Evolutionary conservation across 2,888 invertebrate species (phyloP).

Genomic region (Xestia ashworthii): DNA sequence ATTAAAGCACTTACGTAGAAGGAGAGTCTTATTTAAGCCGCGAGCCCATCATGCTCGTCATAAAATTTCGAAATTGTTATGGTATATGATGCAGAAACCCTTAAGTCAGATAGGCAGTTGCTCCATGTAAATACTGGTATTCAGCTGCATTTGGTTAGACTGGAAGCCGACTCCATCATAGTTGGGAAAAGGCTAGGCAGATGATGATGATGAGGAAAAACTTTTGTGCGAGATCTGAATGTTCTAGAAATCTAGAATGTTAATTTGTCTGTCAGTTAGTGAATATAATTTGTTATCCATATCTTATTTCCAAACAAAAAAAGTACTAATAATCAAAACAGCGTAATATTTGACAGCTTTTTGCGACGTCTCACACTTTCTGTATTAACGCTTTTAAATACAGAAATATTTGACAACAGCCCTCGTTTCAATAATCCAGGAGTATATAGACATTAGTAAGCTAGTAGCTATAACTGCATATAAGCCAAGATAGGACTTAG

Average conservation of each 20-base stretch:
- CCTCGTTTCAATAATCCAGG: background rate
- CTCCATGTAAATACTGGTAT: too few relatives aligned
- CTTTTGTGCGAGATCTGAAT: background rate
- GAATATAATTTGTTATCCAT: background rate
- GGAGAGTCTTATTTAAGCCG: background rate
- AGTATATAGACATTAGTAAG: background rate
- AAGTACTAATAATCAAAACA: too few relatives aligned
- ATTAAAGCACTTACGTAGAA: conserved; percentile 1
- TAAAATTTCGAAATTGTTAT: background rate
- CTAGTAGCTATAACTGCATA: background rate
- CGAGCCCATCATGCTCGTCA: background rate
- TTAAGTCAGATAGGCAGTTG: too few relatives aligned
- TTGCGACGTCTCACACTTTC: too few relatives aligned
- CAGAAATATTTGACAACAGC: background rate
- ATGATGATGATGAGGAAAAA: background rate
- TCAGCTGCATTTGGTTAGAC: too few relatives aligned
- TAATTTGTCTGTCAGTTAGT: background rate
- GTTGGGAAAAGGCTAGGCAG: too few relatives aligned
- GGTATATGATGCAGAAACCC: background rate
- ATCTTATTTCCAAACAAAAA: too few relatives aligned
- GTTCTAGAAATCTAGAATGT: background rate
- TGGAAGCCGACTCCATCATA: too few relatives aligned
- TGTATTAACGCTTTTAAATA: background rate
- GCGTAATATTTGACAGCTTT: too few relatives aligned
- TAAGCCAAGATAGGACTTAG: background rate